Evolutionary conservation across 2,888 invertebrate species (phyloP).

Genomic region (Phengaris alcon): DNA sequence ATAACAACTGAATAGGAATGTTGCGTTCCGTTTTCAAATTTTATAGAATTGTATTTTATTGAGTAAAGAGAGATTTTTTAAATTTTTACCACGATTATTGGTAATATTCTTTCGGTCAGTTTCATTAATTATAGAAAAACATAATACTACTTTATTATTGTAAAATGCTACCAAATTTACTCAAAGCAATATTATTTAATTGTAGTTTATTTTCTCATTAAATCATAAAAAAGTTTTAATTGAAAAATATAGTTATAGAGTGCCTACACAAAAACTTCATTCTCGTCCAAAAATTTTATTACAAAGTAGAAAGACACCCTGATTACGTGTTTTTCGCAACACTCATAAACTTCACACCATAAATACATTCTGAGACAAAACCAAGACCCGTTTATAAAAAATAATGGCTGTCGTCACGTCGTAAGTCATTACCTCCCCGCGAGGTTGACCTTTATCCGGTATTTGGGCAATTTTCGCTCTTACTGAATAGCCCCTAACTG

Average conservation of each 20-base stretch:
- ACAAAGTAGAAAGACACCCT: not conserved
- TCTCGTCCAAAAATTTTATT: not conserved
- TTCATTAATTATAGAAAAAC: too few species aligned
- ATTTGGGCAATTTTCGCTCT: constrained; percentile 53
- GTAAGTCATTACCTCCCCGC: constrained; percentile 29
- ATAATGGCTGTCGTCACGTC: constrained; percentile 10
- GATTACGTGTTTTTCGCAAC: not conserved
- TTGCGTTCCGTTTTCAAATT: constrained; percentile 55
- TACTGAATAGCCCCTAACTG: constrained; percentile 50
- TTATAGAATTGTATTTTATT: constrained; percentile 39
- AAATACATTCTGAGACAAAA: constrained; percentile 23
- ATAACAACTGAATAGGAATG: constrained; percentile 64
- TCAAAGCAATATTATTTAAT: too few species aligned
- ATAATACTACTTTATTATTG: too few species aligned
- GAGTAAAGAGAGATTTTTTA: not conserved
- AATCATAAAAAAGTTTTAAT: too few species aligned
- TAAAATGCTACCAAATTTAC: too few species aligned
- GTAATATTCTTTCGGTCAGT: not conserved
- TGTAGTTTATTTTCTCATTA: too few species aligned
- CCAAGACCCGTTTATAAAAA: constrained; percentile 26
- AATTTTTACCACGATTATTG: not conserved
- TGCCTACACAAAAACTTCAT: not conserved
- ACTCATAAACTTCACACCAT: not conserved
- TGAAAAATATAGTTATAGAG: too few species aligned
- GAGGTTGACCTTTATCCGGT: constrained; percentile 26